These are phyloP conservation scores for Scarus forsteni DNA, from an alignment of 2,797 vertebrate species.

Conservation along the genomic window DNA sequence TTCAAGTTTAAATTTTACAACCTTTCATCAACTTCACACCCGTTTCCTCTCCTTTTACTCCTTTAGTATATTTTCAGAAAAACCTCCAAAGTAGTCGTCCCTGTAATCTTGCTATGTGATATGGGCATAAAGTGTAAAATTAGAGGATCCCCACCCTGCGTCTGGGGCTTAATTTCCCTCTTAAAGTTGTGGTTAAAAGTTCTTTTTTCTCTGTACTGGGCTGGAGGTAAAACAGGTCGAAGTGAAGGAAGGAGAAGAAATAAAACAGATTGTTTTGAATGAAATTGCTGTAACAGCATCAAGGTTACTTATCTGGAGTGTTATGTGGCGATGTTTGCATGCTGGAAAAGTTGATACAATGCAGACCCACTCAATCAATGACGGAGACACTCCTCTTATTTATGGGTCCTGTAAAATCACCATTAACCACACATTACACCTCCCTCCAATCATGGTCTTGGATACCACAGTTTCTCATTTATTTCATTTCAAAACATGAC, in stretches of 20 bases:
- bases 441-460: slow-evolving; percentile 42
- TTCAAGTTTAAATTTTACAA: slow-evolving; percentile 16
- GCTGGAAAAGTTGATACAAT: slow-evolving; percentile 31
- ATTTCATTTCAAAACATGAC: slow-evolving; percentile 53
- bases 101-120: slow-evolving; percentile 47
- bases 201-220: slow-evolving; percentile 8
- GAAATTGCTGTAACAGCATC: slow-evolving; percentile 2
- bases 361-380: slow-evolving; percentile 11
- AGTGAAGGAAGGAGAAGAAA: slow-evolving; percentile 14
- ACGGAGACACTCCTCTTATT: slow-evolving; percentile 26
- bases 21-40: slow-evolving; percentile 13
- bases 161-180: slow-evolving; percentile 40
- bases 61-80: slow-evolving; percentile 36
- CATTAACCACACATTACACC: slow-evolving; percentile 16
- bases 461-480: slow-evolving; percentile 31
- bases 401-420: slow-evolving; percentile 42
- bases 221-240: not conserved
- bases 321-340: slow-evolving; percentile 13
- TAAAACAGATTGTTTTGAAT: not conserved
- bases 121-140: slow-evolving; percentile 30
- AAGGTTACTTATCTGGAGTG: slow-evolving; percentile 11
- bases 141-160: slow-evolving; percentile 19
- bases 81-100: slow-evolving; percentile 6
- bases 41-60: slow-evolving; percentile 33
- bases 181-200: slow-evolving; percentile 13